A percentile compares a stretch with the other conserved stretches of the same genome.
phyloP scores from a whole-genome alignment of 2,888 invertebrate species.

The Chymomyza fuscimana region DNA sequence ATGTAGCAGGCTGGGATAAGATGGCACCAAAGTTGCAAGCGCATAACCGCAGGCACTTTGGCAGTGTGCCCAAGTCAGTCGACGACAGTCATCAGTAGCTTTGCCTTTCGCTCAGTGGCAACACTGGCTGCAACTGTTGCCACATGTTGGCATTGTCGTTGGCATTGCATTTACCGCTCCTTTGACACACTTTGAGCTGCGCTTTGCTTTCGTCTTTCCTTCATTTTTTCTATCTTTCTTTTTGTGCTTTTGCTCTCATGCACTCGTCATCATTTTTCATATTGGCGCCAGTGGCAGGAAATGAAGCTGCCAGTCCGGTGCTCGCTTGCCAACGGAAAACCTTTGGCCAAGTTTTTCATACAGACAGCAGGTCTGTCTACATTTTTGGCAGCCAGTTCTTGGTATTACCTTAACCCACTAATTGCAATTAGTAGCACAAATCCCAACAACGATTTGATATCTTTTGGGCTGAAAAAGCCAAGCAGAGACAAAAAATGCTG shows the following conservation, averaged over 20 bases:
- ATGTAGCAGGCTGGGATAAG: background rate
- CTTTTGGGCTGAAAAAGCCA: background rate
- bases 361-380: background rate
- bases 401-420: slow-evolving; percentile 33
- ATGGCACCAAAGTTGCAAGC: slow-evolving; percentile 30
- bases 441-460: slow-evolving; percentile 1
- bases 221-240: too few species aligned
- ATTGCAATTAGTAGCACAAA: slow-evolving; percentile 50
- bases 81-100: slow-evolving; percentile 23
- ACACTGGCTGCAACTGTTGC: slow-evolving; percentile 13
- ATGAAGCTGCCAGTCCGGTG: slow-evolving; percentile 20
- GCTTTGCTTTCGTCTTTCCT: background rate
- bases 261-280: background rate
- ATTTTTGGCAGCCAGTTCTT: background rate
- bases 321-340: background rate
- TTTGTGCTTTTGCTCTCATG: too few species aligned
- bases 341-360: background rate
- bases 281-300: slow-evolving; percentile 26
- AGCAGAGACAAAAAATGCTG: background rate
- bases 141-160: slow-evolving; percentile 38
- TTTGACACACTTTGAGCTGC: slow-evolving; percentile 36
- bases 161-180: slow-evolving; percentile 9
- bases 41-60: slow-evolving; percentile 72
- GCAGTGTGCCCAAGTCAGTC: slow-evolving; percentile 46
- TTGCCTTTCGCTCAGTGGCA: slow-evolving; percentile 5